A percentile compares a stretch with the other conserved stretches of the same genome.
These are phyloP conservation scores for Dryococelus australis DNA, from an alignment of 2,888 invertebrate species.

Conservation along the genomic window DNA sequence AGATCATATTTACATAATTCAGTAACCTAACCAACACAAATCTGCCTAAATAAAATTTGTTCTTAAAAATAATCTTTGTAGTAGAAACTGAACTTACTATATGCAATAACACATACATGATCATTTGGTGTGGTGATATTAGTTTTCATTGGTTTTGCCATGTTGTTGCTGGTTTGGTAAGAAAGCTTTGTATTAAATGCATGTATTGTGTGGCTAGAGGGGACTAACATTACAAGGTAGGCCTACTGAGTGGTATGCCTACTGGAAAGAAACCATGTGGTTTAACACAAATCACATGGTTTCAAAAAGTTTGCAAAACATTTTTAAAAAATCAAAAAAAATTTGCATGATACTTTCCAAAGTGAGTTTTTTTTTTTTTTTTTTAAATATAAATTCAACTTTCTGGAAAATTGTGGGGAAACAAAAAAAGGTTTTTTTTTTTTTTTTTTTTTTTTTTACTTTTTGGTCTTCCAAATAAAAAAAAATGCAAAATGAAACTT, in stretches of 20 bases:
- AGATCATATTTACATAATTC: too few relatives aligned
- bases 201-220: background rate
- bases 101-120: background rate
- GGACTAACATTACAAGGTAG: slow-evolving; percentile 16
- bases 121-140: background rate
- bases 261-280: background rate
- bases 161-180: slow-evolving; percentile 1
- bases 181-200: background rate
- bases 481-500: background rate
- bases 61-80: background rate
- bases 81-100: background rate
- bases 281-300: background rate
- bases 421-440: slow-evolving; percentile 3
- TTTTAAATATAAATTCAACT: slow-evolving; percentile 28
- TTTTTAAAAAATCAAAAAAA: background rate
- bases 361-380: background rate
- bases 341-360: background rate
- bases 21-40: too few relatives aligned
- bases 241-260: background rate
- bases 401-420: slow-evolving; percentile 26
- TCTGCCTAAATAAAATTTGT: background rate
- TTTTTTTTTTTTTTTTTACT: background rate
- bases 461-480: slow-evolving; percentile 4
- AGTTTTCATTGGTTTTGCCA: background rate
- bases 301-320: background rate